Evolutionary conservation across 2,888 invertebrate species (phyloP).

Genomic region (Andrena fulva): DNA sequence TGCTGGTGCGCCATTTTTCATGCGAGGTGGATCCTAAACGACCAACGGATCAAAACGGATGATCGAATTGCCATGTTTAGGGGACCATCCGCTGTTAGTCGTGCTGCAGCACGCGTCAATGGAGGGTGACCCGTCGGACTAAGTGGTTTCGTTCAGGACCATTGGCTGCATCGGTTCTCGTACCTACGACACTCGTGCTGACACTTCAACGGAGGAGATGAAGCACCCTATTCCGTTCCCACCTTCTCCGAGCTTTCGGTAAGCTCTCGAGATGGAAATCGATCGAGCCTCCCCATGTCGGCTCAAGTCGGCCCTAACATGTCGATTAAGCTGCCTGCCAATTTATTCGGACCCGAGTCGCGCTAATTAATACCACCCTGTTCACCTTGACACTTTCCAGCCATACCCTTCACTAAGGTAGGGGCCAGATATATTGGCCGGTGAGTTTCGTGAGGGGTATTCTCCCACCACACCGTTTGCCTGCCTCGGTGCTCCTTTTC

Average conservation of each 20-base stretch:
- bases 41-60: background rate
- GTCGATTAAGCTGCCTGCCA: conserved; percentile 47
- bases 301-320: conserved; percentile 31
- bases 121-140: conserved; percentile 41
- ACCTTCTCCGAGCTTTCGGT: conserved; percentile 44
- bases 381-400: conserved; percentile 34
- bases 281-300: conserved; percentile 55
- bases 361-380: conserved; percentile 54
- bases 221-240: conserved; percentile 50
- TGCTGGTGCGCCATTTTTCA: background rate
- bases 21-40: background rate
- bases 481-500: too few relatives aligned
- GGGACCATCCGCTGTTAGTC: conserved; percentile 22
- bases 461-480: too few relatives aligned
- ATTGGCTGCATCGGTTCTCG: conserved; percentile 58
- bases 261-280: conserved; percentile 66
- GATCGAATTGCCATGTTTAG: background rate
- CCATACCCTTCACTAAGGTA: background rate
- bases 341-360: conserved; percentile 37
- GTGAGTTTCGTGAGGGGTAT: too few relatives aligned
- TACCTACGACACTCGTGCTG: conserved; percentile 49
- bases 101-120: conserved; percentile 2
- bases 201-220: conserved; percentile 63
- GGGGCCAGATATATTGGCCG: too few relatives aligned
- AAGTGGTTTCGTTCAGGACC: conserved; percentile 60